Conservation (phyloP, 2,113 vertebrate genomes). For the Vulpes lagopus region DNA sequence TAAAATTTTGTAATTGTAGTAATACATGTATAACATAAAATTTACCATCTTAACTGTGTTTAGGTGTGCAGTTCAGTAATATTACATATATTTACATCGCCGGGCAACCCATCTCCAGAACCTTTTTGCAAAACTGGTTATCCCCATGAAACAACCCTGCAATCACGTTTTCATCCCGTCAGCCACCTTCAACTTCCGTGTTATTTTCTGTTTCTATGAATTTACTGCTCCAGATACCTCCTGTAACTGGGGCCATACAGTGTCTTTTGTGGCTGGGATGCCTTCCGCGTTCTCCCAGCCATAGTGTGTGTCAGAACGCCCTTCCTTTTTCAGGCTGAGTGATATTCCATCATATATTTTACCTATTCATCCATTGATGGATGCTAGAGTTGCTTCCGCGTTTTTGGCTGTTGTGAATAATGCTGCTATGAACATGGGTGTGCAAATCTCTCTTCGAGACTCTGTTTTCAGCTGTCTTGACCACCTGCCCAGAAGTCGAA, state of each 20-base stretch:
- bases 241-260: neutral
- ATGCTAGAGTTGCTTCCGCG: neutral
- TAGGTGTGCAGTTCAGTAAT: neutral
- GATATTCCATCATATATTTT: neutral
- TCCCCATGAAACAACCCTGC: neutral
- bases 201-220: neutral
- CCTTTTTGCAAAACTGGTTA: neutral
- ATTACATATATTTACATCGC: neutral
- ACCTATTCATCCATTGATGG: neutral
- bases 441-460: neutral
- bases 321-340: neutral
- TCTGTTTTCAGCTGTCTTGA: neutral
- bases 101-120: neutral
- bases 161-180: neutral
- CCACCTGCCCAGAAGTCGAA: neutral
- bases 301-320: neutral
- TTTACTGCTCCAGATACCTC: neutral
- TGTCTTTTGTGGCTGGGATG: neutral
- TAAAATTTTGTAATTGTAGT: neutral
- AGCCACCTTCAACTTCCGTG: neutral
- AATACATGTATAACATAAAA: neutral
- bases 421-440: neutral
- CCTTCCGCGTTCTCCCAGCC: neutral
- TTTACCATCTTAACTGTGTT: neutral
- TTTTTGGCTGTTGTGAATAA: neutral